Evolutionary conservation across 2,888 invertebrate genomes (phyloP).

Genomic region (Drosophila flavopinicola): DNA sequence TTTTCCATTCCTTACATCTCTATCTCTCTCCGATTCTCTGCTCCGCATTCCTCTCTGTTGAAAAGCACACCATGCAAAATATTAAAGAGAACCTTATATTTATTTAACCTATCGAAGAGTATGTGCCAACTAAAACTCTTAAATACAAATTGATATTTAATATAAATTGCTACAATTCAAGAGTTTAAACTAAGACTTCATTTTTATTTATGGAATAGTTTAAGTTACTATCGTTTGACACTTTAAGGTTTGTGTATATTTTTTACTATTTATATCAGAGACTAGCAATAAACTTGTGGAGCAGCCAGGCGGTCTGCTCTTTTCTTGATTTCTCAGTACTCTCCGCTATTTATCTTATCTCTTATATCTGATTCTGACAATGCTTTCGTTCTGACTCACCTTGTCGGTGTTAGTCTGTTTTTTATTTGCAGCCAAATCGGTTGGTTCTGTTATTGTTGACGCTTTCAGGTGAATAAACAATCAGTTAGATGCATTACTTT

Average conservation of each 20-base stretch:
- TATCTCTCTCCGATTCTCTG: background rate
- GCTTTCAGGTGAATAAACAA: background rate
- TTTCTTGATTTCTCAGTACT: constrained; percentile 17
- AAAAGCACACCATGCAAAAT: no score
- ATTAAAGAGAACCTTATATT: no score
- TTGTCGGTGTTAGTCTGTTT: constrained; percentile 10
- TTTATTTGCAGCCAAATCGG: constrained; percentile 14
- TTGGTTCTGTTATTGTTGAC: constrained; percentile 11
- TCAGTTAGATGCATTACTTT: background rate
- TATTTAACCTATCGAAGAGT: no score
- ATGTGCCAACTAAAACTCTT: background rate
- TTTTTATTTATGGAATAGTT: background rate
- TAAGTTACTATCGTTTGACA: background rate
- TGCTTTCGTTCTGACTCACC: constrained; percentile 30
- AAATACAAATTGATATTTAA: background rate
- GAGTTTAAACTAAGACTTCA: background rate
- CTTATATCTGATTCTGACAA: background rate
- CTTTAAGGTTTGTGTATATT: background rate
- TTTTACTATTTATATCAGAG: background rate
- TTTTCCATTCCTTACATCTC: background rate
- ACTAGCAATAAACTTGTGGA: background rate
- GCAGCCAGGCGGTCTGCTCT: constrained; percentile 27
- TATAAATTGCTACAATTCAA: background rate
- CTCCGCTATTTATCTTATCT: constrained; percentile 41
- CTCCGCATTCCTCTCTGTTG: background rate